Base-by-base conservation (phyloP, 2,113 vertebrate genomes). In the Boleophthalmus pectinirostris region DNA sequence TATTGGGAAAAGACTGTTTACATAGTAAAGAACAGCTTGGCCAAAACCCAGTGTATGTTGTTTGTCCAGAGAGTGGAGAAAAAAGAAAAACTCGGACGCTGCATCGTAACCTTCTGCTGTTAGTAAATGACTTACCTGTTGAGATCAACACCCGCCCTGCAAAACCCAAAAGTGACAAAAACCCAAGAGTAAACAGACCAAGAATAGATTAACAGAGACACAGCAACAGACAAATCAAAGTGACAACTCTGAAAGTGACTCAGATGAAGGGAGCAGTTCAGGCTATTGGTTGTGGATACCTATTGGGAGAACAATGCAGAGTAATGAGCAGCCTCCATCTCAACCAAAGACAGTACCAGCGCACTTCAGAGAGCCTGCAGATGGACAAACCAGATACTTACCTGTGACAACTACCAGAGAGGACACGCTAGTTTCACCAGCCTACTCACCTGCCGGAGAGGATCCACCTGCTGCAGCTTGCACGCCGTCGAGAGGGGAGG, bases 91-190 rank as follows among this genome's bases (percentile, higher is more conserved):
- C 14, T 16, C 8, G 61, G 1, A 79, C 72, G 15, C 33, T 71
- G 16, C 73, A 75, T 11, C 54, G 18, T 0, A 80, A 80, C 21
- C 47, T 75, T 5, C 73, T 80, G 0, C 25, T 80, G 10, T n/a
- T 57, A 15, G 68, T 75, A 3, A 80, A 64, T 24, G 68, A 75
- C 9, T 5, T 75, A 24, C 78, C 78, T 56, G 74, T 76, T 24
- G 8, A 69, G 53, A 5, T 69, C 14, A 16, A n/a, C 20, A 20
- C 51, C 16, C 51, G 1, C 20, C 49, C 20, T 33, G 20, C 18
- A 6, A 18, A 54, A 3, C 23, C 67, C 35, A 56, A 21, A 6
- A 24, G 24, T 21, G 49, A 12, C 8, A 12, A 29, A n/a, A 51
- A 33, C n/a, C 2, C 21, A 29, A 60, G 23, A 15, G 25, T 13